Evolutionary conservation across 2,797 vertebrate genomes (phyloP).

Genomic region (Megalops cyprinoides): DNA sequence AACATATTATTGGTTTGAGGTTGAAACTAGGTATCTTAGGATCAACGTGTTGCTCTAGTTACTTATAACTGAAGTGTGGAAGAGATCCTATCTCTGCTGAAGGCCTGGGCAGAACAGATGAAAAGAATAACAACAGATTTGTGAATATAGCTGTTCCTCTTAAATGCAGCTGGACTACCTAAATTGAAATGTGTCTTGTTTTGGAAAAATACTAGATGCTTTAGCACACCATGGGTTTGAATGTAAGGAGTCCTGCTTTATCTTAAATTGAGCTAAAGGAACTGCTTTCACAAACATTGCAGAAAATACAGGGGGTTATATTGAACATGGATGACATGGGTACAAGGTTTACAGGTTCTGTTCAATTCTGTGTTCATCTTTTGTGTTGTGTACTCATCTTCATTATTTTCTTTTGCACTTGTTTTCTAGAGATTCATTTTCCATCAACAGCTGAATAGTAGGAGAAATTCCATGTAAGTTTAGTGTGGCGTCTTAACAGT

Average conservation of each 20-base stretch:
- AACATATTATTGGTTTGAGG: not conserved
- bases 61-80: not conserved
- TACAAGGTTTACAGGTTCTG: not conserved
- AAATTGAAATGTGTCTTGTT: not conserved
- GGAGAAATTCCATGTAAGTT: slow-evolving; percentile 13
- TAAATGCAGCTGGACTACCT: not conserved
- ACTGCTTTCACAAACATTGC: not conserved
- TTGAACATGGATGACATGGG: not conserved
- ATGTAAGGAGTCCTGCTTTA: not conserved
- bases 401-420: slow-evolving; percentile 3
- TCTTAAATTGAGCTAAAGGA: too few species aligned
- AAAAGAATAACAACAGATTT: not conserved
- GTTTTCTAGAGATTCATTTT: slow-evolving; percentile 19
- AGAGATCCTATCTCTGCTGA: not conserved
- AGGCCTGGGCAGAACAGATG: not conserved
- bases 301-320: not conserved
- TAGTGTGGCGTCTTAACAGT: not conserved
- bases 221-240: not conserved
- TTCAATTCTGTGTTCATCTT: not conserved
- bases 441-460: slow-evolving; percentile 13
- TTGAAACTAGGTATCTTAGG: not conserved
- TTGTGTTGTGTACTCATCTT: not conserved
- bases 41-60: not conserved
- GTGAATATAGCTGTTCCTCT: not conserved
- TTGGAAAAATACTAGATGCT: not conserved